These are phyloP conservation scores for Bungarus multicinctus DNA, from an alignment of 2,113 vertebrate species.

Conservation along the genomic window DNA sequence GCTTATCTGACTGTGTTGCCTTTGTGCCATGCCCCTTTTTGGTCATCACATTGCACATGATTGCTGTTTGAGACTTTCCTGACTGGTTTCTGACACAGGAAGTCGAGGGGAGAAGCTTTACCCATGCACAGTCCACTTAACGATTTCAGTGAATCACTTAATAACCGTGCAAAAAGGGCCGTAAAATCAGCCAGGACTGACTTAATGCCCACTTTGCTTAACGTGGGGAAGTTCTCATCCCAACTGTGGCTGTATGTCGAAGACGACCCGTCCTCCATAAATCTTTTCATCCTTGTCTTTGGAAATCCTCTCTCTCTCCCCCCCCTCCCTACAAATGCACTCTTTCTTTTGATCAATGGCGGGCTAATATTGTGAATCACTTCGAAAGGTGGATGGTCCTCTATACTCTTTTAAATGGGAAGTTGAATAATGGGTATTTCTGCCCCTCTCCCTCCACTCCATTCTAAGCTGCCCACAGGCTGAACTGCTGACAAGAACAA, in stretches of 20 bases:
- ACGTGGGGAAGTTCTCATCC: no score
- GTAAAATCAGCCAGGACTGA: neutral
- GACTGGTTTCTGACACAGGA: neutral
- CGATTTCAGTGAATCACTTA: accelerated
- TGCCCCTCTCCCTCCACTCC: neutral
- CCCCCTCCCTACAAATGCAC: constrained; percentile 2
- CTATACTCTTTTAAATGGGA: constrained; percentile 22
- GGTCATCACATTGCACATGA: no score
- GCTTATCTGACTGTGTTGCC: no score
- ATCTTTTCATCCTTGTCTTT: neutral
- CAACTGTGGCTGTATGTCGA: neutral
- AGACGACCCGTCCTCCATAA: neutral
- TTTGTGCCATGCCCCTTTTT: no score
- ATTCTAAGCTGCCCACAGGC: constrained; percentile 31
- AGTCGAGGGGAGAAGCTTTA: neutral
- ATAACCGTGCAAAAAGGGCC: neutral
- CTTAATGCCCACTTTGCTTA: no score
- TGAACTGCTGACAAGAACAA: constrained; percentile 23
- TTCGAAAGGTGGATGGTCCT: constrained; percentile 26
- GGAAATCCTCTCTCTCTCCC: constrained; percentile 20
- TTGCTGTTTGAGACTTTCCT: neutral
- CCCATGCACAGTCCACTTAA: neutral
- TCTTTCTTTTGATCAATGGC: neutral
- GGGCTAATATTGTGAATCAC: constrained; percentile 43
- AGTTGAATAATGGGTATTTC: constrained; percentile 33